Evolutionary conservation across 2,888 invertebrate species (phyloP), one percentile per base, ranked within the genome.

Genomic region (Didymodactylos carnosus): DNA sequence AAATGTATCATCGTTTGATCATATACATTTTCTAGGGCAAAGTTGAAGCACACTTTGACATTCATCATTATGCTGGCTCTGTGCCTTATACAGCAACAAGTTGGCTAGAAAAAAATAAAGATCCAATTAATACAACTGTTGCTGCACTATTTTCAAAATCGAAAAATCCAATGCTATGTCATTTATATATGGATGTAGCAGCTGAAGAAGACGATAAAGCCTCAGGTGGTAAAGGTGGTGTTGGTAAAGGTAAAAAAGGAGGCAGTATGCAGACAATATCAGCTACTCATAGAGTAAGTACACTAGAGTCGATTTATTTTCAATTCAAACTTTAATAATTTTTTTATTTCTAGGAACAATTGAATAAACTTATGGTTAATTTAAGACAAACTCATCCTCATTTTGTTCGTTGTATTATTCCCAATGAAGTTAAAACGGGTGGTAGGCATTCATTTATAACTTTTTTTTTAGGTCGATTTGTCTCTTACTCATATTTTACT

Each of bases 101-200:
- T 81, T 98, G 98, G 98, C 89, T 98, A 85, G 97, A 98, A 86
- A 98, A 98, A 92, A 98, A 98, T 90, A 98, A 98, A 90, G 98
- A 98, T 87, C 98, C 98, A 82, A 88, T 99, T 86, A 98, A 98
- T 89, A 97, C 98, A 88, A 94, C 94, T 77, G 94, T 98, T 35
- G 62, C 62, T 35, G 11, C 35, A 27, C 35, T 62, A 3, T 62
- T 62, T 62, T 29, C 62, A 35, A 62, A 62, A 62, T 62, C 62
- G 8, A 62, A 62, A 13, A 75, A 75, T 69, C 4, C n/a, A 8
- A 23, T 75, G 39, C 35, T 75, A 35, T 2, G 23, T 46, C 29
- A 27, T 23, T 49, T 75, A 7, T 75, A 69, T 70, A 23, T 19
- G 27, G 75, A 75, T 27, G 43, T 75, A 29, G 69, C 43, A 27